phyloP scores from a whole-genome alignment of 2,113 vertebrate genomes.

The Coptodon rendalli region DNA sequence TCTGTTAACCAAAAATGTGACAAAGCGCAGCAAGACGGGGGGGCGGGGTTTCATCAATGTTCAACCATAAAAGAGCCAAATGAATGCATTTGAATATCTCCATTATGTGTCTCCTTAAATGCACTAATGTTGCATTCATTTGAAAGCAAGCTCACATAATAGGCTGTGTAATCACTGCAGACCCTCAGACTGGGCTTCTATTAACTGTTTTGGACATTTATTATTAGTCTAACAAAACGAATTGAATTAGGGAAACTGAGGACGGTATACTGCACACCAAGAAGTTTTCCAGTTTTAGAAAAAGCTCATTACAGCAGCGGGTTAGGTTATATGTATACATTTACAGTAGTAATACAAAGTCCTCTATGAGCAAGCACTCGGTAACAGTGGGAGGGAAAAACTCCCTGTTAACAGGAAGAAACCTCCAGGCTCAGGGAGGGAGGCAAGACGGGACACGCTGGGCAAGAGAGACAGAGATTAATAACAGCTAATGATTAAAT shows the following conservation, averaged over 20 bases:
- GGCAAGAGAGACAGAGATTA: background rate
- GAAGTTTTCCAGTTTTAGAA: background rate
- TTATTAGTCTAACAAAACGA: background rate
- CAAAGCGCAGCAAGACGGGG: background rate
- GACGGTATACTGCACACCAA: background rate
- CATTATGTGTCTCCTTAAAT: background rate
- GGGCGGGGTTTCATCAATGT: background rate
- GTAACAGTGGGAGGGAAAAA: background rate
- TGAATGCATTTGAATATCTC: background rate
- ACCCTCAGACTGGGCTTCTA: background rate
- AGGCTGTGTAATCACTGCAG: background rate
- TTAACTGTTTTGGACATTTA: background rate
- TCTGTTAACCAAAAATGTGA: background rate
- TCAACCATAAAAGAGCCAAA: background rate
- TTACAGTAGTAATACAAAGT: background rate
- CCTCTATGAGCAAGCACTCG: rapidly evolving
- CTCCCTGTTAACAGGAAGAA: background rate
- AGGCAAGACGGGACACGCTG: background rate
- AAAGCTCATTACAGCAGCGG: background rate
- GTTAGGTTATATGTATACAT: background rate
- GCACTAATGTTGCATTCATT: background rate
- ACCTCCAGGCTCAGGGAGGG: background rate
- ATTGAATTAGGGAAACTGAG: background rate
- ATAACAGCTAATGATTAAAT: rapidly evolving
- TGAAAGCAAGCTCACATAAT: background rate